phyloP scores from a whole-genome alignment of 2,797 vertebrate species.

The Karalla daura region DNA sequence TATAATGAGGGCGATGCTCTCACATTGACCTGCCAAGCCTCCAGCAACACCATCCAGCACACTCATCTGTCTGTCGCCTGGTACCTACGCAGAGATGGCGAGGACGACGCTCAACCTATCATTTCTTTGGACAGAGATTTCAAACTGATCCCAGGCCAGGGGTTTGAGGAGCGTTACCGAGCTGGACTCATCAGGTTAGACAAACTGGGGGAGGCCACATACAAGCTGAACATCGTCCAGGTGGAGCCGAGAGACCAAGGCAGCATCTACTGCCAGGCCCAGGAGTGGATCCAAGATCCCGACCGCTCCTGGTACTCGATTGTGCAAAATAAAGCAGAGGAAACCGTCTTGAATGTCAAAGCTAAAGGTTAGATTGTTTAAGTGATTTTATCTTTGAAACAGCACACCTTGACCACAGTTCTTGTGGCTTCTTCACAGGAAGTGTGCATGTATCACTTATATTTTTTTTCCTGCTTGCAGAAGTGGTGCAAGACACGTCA shows the following conservation, averaged over 20 bases:
- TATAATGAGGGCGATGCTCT: conserved; percentile 81
- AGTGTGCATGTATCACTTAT: conserved; percentile 14
- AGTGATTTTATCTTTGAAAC: not conserved
- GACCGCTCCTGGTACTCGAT: conserved; percentile 85
- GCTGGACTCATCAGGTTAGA: conserved; percentile 75
- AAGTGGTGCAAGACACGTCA: conserved; percentile 39
- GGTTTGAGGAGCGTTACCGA: conserved; percentile 72
- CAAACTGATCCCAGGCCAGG: conserved; percentile 72
- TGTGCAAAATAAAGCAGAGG: conserved; percentile 69
- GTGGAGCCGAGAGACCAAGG: conserved; percentile 79
- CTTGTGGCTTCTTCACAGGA: conserved; percentile 15
- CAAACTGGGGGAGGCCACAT: conserved; percentile 76
- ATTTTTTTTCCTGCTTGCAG: conserved; percentile 32
- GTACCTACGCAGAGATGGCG: conserved; percentile 75
- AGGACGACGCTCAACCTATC: conserved; percentile 34
- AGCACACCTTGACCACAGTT: not conserved
- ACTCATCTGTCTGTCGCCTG: conserved; percentile 92
- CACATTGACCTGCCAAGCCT: conserved; percentile 86
- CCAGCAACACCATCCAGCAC: conserved; percentile 89
- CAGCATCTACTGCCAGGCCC: conserved; percentile 75
- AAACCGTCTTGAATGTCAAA: conserved; percentile 65
- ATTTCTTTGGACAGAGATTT: conserved; percentile 81
- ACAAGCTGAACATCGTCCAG: conserved; percentile 72
- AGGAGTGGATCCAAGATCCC: conserved; percentile 85
- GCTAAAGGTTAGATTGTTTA: conserved; percentile 78